Base-by-base conservation (phyloP, 2,888 invertebrate genomes). In the Fabriciana adippe region DNA sequence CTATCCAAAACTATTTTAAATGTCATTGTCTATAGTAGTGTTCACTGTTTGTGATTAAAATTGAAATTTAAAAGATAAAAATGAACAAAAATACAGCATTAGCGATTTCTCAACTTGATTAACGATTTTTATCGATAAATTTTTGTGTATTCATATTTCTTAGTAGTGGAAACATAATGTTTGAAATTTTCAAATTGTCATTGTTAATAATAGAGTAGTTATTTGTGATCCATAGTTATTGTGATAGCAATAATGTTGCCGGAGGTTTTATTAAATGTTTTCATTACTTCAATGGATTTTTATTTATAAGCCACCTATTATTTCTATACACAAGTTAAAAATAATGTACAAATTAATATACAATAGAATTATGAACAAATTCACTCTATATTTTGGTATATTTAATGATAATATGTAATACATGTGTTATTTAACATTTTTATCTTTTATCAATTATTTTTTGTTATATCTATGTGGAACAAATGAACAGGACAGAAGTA, bases 221-320 rank as follows among this genome's bases (percentile, higher is more conserved):
- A 65, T 51, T 65, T 65, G 65, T 69, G 60, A 64, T 72, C 61
- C 56, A 50, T 71, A 68, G 73, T 66, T 70, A 62, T 69, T 72
- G 73, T 72, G 70, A 70, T 72, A 68, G 70, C 67, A 69, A 64
- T 65, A 64, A 57, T 51, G 65, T 69, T 69, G 65, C 64, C 65
- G 69, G 56, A 59, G 67, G 66, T 68, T 73, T 74, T 74, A 74
- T 70, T 74, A 74, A 74, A 74, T 71, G 74, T 72, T 73, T 72
- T 71, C 68, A 68, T 71, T 66, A 73, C 71, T 73, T 72, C 69
- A 56, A 26, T 67, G 35, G 47, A 48, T 14, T 71, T 72, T 72
- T 61, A 68, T 71, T 69, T 67, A 6, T 47, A n/a, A 50, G 6
- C 16, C 15, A 51, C 47, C 13, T 59, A 2, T 48, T 26, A 13